Conservation (phyloP, 1,140 invertebrate species). For the Pachyrhynchus sulphureomaculatus region DNA sequence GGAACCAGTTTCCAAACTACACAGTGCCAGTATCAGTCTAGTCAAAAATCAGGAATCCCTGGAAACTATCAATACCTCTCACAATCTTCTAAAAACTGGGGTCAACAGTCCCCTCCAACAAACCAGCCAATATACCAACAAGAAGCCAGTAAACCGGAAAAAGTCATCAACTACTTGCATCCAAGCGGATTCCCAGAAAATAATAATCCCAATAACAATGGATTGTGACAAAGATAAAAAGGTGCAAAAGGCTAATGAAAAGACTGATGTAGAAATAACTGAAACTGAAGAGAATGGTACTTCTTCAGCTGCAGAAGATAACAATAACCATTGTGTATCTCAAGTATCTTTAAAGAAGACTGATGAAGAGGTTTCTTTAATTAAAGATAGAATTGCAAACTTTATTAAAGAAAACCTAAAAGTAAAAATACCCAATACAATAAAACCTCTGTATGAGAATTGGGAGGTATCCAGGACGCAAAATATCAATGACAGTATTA, state of each 20-base stretch:
- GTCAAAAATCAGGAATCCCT: not conserved
- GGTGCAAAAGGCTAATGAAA: not conserved
- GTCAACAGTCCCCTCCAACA: not conserved
- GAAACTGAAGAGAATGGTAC: not conserved
- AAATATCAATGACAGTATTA: not conserved
- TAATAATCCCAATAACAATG: conserved; percentile 4
- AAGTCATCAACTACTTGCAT: not conserved
- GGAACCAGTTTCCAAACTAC: not conserved
- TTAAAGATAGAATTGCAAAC: too few relatives aligned
- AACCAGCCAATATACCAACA: not conserved
- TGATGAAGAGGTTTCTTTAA: too few relatives aligned
- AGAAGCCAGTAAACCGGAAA: not conserved
- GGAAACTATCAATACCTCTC: not conserved
- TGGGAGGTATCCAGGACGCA: too few relatives aligned
- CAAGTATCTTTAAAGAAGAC: too few relatives aligned
- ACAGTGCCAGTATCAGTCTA: conserved; percentile 1
- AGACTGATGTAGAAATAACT: conserved; percentile 17
- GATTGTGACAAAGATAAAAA: conserved; percentile 25
- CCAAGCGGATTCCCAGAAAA: conserved; percentile 8
- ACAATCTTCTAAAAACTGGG: not conserved
- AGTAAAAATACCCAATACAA: too few relatives aligned
- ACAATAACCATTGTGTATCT: not conserved
- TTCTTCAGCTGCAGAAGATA: not conserved
- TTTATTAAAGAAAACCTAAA: too few relatives aligned
- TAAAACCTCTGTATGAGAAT: too few relatives aligned